Percentiles rank a stretch among this genome's conserved stretches.
phyloP scores from a whole-genome alignment of 2,113 vertebrate genomes.

The Bos indicus region DNA sequence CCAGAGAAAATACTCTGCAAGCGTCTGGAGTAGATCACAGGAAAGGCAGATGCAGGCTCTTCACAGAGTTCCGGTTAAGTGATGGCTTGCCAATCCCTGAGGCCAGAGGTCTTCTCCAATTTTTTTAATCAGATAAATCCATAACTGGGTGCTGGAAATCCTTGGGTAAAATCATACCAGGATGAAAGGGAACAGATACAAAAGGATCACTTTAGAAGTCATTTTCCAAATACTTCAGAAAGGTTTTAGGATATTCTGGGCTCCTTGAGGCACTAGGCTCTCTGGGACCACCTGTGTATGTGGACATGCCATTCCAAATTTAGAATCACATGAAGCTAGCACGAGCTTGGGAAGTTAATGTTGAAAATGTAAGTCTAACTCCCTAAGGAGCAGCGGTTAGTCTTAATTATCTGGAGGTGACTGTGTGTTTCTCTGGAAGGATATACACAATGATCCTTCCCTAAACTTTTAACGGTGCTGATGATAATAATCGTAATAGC shows the following conservation, averaged over 20 bases:
- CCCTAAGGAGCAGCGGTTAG: neutral
- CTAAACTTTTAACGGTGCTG: neutral
- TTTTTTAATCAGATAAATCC: neutral
- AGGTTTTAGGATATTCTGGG: neutral
- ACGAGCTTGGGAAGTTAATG: neutral
- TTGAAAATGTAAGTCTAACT: neutral
- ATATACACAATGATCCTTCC: neutral
- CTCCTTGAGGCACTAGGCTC: neutral
- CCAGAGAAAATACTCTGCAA: neutral
- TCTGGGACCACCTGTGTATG: neutral
- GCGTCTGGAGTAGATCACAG: neutral
- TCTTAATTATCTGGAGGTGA: neutral
- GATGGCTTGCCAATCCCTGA: neutral
- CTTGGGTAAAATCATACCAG: neutral
- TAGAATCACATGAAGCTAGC: neutral
- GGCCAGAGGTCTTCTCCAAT: neutral
- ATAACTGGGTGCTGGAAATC: neutral
- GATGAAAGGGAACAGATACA: neutral
- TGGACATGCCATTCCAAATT: neutral
- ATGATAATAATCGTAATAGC: neutral
- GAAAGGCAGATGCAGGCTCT: neutral
- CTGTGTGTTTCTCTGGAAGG: neutral
- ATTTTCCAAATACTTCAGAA: conserved; percentile 4
- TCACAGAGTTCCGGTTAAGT: neutral
- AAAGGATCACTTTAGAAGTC: neutral